Evolutionary conservation across 2,113 vertebrate genomes (phyloP), one percentile per base, ranked within the genome.

Genomic region (Apus apus): DNA sequence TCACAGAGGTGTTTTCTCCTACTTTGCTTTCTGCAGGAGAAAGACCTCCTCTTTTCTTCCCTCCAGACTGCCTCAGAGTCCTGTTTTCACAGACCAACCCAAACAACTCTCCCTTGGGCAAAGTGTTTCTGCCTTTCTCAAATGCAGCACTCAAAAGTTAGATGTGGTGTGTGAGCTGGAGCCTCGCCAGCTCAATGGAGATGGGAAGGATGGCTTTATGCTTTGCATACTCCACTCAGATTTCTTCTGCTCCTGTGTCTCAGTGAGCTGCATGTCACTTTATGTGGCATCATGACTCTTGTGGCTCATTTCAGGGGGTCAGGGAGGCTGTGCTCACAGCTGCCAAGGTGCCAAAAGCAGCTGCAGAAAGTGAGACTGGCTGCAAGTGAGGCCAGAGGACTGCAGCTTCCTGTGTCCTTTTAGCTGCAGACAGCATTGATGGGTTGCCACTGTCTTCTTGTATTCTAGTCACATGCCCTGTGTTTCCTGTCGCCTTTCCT

Each of bases 251-350:
- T 56, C 4, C 7, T 15, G 51, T 1, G 2, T 73, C 67, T 29
- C 3, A 1, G 4, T 17, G 66, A 67, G 73, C 60, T 36, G 34
- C 15, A 1, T 1, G 4, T 18, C 0, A 1, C n/a, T 72, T 54
- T 20, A 29, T 40, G 51, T 2, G 2, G 51, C 14, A 1, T 1
- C 5, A 22, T 32, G 70, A 21, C 90, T 66, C 51, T 11, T 3
- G 36, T 10, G 36, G 46, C 29, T 66, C 21, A 0, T 26, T 65
- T 53, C 26, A 2, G 51, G 8, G n/a, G 61, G 30, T 13, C 0
- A 4, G 22, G 34, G 66, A 36, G 27, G 32, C 61, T 29, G 38
- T 0, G 2, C 32, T 45, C 0, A 3, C 53, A 7, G 53, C 57
- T 43, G 38, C 57, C 40, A 2, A 0, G 1, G 20, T 8, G 20